Evolutionary conservation across 2,888 invertebrate species (phyloP).

Genomic region (Dolichomitus sp.): DNA sequence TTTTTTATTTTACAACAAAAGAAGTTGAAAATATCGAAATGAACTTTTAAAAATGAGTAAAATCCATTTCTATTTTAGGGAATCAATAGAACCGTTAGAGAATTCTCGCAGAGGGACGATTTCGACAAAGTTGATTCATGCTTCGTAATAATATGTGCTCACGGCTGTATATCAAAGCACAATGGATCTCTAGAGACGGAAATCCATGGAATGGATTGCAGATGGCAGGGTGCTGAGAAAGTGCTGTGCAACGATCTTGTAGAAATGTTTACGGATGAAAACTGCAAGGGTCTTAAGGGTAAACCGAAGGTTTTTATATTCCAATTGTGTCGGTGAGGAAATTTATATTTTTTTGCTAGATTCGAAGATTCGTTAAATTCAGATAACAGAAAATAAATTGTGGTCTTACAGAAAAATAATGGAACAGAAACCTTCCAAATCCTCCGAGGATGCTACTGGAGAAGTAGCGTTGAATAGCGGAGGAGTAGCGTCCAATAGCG

Average conservation of each 20-base stretch:
- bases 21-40: too few species aligned
- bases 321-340: conserved; percentile 87
- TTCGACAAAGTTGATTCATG: conserved; percentile 79
- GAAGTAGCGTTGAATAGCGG: too few species aligned
- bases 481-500: too few species aligned
- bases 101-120: conserved; percentile 46
- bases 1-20: too few species aligned
- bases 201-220: conserved; percentile 76
- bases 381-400: background rate
- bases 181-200: conserved; percentile 68
- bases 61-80: too few species aligned
- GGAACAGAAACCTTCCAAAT: conserved; percentile 5
- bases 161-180: conserved; percentile 73
- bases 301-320: conserved; percentile 89
- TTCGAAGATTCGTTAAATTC: too few species aligned
- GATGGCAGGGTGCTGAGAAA: conserved; percentile 54
- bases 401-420: conserved; percentile 24
- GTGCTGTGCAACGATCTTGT: conserved; percentile 78
- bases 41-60: too few species aligned
- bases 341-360: too few species aligned
- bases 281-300: conserved; percentile 86
- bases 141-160: conserved; percentile 82
- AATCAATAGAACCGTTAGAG: too few species aligned
- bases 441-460: background rate
- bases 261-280: conserved; percentile 85